Base-by-base conservation (phyloP, 2,113 vertebrate genomes). In the Microtus montanus region DNA sequence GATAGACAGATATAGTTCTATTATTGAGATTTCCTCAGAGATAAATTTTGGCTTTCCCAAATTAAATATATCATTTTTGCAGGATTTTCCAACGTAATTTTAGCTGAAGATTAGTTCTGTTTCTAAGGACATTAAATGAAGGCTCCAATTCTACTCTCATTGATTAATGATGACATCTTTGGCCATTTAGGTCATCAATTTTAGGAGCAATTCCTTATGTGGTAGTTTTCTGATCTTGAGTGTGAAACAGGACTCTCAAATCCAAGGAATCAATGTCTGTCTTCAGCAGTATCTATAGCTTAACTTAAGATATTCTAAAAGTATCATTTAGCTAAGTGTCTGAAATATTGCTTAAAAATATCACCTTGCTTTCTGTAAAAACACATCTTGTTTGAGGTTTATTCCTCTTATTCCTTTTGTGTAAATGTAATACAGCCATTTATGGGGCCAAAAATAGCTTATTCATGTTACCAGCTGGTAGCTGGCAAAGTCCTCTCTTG, bases 71-170 rank as follows among this genome's bases (percentile, higher is more conserved):
- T 1, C 6, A 85, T 52, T 95, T 95, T 89, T 68, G 64, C 52
- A 84, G 87, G 6, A 49, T 79, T 95, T 95, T 88, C 63, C 80
- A 91, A 47, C 70, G 1, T 64, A 66, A 79, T 86, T 90, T 94
- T 90, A 95, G 75, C 49, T 28, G 44, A 94, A 78, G 5, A 0
- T 93, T 92, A 61, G 28, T 87, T 96, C 13, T 77, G 88, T 94
- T 92, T 92, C 88, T 41, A 84, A 95, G 93, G 38, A 96, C 70
- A 33, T 84, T 80, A 96, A 94, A 68, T 91, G 89, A 22, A 95
- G 84, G 87, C 10, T 26, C 24, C n/a, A 54, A 11, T 84, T 95
- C 78, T 80, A 17, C 8, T 79, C 47, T 96, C 52, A 68, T 30
- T 95, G 66, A 88, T 92, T 61, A 84, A 71, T 80, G 92, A 47